A percentile compares a stretch with the other conserved stretches of the same genome.
Conservation (phyloP, 2,888 invertebrate species). For the Ecliptopera silaceata region DNA sequence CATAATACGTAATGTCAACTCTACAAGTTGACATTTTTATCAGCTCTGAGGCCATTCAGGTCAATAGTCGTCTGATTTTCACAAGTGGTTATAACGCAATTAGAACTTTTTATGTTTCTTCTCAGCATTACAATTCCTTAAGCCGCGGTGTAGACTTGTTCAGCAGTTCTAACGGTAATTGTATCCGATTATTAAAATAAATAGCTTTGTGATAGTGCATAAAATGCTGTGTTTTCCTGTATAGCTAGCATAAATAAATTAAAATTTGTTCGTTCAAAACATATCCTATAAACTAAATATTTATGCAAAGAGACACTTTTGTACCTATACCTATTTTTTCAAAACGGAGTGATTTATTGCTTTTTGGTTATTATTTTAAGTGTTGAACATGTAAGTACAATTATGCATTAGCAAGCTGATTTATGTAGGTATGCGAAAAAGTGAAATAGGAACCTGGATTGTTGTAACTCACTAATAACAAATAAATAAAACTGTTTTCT, state of each 20-base stretch:
- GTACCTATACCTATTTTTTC: too few relatives aligned
- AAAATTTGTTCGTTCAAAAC: neutral
- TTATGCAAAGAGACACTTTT: neutral
- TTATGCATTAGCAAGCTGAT: slow-evolving; percentile 12
- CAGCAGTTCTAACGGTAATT: neutral
- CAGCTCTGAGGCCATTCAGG: slow-evolving; percentile 52
- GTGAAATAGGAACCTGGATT: slow-evolving; percentile 39
- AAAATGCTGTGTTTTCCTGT: neutral
- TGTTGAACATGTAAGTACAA: slow-evolving; percentile 11
- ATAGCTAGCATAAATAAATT: neutral
- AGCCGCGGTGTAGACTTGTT: slow-evolving; percentile 13
- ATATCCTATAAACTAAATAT: neutral
- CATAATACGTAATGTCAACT: too few relatives aligned
- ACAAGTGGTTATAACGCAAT: slow-evolving; percentile 44
- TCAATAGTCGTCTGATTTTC: slow-evolving; percentile 68
- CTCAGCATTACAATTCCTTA: slow-evolving; percentile 1
- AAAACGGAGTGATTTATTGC: too few relatives aligned
- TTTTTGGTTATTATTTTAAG: neutral
- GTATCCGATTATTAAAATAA: neutral
- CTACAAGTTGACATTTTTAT: slow-evolving; percentile 50
- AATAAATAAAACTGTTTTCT: slow-evolving; percentile 19
- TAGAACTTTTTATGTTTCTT: slow-evolving; percentile 20
- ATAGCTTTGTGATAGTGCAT: neutral
- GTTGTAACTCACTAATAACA: slow-evolving; percentile 39
- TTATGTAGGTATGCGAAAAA: slow-evolving; percentile 26